Percentiles rank a stretch among this genome's conserved stretches.
Conservation (phyloP, 2,113 vertebrate genomes). For the Bombycilla garrulus region DNA sequence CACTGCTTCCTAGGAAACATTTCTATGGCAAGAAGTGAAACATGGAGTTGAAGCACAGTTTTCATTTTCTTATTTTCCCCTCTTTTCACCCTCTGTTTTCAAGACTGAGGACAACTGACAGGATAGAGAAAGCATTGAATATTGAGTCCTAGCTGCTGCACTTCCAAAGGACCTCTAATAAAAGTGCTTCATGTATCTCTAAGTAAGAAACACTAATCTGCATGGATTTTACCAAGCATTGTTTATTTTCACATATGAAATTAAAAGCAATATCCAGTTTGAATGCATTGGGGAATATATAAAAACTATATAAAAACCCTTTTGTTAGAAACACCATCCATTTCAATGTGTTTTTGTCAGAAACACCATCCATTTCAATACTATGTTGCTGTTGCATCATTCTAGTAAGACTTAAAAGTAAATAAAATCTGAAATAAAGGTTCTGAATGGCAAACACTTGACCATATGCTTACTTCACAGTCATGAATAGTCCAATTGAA, state of each 20-base stretch:
- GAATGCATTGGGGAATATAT: background rate
- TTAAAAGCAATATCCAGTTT: background rate
- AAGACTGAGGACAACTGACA: background rate
- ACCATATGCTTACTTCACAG: background rate
- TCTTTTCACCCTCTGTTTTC: background rate
- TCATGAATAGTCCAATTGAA: conserved; percentile 55
- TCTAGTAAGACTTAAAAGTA: background rate
- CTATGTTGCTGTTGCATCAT: background rate
- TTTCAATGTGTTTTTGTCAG: background rate
- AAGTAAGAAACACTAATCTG: background rate
- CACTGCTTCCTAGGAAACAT: background rate
- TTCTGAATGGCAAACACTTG: conserved; percentile 6
- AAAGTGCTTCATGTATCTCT: background rate
- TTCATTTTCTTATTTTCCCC: background rate
- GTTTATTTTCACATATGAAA: background rate
- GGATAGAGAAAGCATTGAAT: background rate
- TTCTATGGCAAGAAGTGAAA: background rate
- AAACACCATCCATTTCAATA: background rate
- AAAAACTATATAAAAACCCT: background rate
- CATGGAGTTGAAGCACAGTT: background rate
- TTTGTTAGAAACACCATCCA: background rate
- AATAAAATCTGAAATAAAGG: background rate
- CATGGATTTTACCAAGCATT: background rate
- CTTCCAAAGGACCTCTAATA: background rate
- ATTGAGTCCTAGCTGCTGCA: background rate